These are phyloP conservation scores for Acestrorhynchus altus DNA, from an alignment of 2,797 vertebrate genomes.

Conservation along the genomic window DNA sequence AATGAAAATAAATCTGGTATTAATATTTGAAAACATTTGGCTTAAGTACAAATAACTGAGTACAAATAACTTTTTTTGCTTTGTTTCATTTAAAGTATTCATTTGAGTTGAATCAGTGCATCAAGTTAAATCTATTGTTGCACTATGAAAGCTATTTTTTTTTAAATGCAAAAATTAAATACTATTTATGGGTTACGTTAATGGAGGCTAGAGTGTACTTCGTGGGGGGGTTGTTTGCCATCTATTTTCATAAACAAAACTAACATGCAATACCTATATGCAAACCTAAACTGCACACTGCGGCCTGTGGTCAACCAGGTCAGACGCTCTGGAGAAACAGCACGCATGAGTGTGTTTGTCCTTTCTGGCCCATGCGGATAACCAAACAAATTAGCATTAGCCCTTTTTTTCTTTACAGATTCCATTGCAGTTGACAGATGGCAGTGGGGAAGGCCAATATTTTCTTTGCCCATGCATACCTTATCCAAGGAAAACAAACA, in stretches of 20 bases:
- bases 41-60: not conserved
- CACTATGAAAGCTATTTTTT: not conserved
- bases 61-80: not conserved
- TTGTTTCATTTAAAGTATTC: too few relatives aligned
- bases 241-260: slow-evolving; percentile 55
- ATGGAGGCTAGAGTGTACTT: slow-evolving; percentile 37
- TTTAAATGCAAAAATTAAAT: too few relatives aligned
- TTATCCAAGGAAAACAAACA: slow-evolving; percentile 83
- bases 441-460: slow-evolving; percentile 73
- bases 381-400: slow-evolving; percentile 63
- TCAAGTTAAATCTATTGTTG: too few relatives aligned
- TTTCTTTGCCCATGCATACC: slow-evolving; percentile 79
- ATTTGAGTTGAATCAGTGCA: too few relatives aligned
- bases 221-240: slow-evolving; percentile 6
- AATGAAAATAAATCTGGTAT: too few relatives aligned
- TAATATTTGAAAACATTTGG: too few relatives aligned
- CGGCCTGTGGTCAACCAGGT: slow-evolving; percentile 40
- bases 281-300: slow-evolving; percentile 50
- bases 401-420: slow-evolving; percentile 62
- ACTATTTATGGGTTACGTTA: too few relatives aligned
- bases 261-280: slow-evolving; percentile 46
- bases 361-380: slow-evolving; percentile 34
- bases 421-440: slow-evolving; percentile 73
- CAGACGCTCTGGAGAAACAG: slow-evolving; percentile 34
- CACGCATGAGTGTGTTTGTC: slow-evolving; percentile 29